These are phyloP conservation scores for Encarsia formosa DNA, from an alignment of 2,888 invertebrate genomes.

Conservation along the genomic window DNA sequence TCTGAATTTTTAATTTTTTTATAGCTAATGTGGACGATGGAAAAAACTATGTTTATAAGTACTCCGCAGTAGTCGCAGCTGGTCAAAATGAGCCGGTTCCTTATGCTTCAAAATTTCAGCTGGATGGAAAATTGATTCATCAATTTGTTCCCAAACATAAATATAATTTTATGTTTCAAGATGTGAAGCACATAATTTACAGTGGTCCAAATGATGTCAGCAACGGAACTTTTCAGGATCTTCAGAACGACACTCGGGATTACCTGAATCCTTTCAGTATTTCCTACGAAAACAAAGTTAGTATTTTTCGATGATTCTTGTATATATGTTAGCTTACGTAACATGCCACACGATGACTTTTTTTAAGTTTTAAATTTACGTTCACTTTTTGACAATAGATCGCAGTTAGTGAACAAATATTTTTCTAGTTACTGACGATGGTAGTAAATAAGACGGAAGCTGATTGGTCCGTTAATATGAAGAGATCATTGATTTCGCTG, in stretches of 20 bases:
- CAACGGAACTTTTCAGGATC: too few species aligned
- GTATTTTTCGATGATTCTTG: too few species aligned
- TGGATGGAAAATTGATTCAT: constrained; percentile 46
- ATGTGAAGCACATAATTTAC: constrained; percentile 42
- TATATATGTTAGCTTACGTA: too few species aligned
- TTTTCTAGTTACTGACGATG: too few species aligned
- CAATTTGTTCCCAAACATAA: constrained; percentile 36
- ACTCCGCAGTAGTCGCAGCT: constrained; percentile 46
- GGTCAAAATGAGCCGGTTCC: constrained; percentile 43
- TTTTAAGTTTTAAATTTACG: too few species aligned
- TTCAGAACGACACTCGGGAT: too few species aligned
- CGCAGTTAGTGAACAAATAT: too few species aligned
- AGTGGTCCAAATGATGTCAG: constrained; percentile 40
- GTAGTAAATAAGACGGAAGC: constrained; percentile 40
- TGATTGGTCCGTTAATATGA: constrained; percentile 49
- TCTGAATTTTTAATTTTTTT: not conserved
- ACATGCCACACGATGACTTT: too few species aligned
- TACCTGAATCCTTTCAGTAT: too few species aligned
- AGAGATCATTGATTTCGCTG: constrained; percentile 41
- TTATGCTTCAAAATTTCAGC: constrained; percentile 43
- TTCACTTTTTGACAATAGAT: too few species aligned
- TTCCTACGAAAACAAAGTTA: too few species aligned
- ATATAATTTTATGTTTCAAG: constrained; percentile 36
- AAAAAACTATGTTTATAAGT: constrained; percentile 42
- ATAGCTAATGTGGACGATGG: not conserved